These are phyloP conservation scores for Leptoclinus maculatus DNA, from an alignment of 2,797 vertebrate genomes.

Conservation along the genomic window DNA sequence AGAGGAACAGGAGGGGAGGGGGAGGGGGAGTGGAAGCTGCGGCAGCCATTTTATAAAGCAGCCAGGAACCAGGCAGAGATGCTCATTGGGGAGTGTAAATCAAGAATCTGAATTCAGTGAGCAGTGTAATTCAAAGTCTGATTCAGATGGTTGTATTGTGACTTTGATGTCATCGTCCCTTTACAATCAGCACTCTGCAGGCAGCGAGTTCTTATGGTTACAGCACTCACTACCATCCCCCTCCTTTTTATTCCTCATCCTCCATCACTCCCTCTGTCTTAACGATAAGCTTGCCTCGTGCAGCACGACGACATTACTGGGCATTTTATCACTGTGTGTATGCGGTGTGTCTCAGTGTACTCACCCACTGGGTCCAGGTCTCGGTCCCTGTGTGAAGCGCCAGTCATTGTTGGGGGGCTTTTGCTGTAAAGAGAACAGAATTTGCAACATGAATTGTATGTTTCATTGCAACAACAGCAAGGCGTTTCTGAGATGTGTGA, in stretches of 20 bases:
- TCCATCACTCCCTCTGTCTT: conserved; percentile 25
- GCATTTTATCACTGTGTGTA: conserved; percentile 14
- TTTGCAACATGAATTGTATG: conserved; percentile 57
- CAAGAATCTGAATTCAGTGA: conserved; percentile 19
- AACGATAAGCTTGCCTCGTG: conserved; percentile 7
- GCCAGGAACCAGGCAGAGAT: conserved; percentile 73
- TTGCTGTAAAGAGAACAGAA: conserved; percentile 88
- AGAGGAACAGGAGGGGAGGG: conserved; percentile 58
- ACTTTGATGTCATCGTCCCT: conserved; percentile 6
- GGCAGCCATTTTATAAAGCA: conserved; percentile 83
- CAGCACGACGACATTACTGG: conserved; percentile 24
- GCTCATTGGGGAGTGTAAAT: conserved; percentile 49
- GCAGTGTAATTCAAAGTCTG: conserved; percentile 1
- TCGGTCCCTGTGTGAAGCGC: conserved; percentile 97
- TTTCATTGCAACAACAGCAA: conserved; percentile 23
- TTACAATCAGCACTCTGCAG: conserved; percentile 21
- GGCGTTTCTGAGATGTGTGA: conserved; percentile 3
- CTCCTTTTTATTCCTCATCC: conserved; percentile 23
- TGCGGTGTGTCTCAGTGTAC: conserved; percentile 70
- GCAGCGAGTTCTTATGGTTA: conserved; percentile 9
- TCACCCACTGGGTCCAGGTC: conserved; percentile 98
- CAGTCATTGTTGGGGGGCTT: conserved; percentile 98
- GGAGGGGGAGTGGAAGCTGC: conserved; percentile 71
- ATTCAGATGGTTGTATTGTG: conserved; percentile 15
- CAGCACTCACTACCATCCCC: conserved; percentile 7